Conservation (phyloP, 2,888 invertebrate genomes). For the Pyrocoelia pectoralis region DNA sequence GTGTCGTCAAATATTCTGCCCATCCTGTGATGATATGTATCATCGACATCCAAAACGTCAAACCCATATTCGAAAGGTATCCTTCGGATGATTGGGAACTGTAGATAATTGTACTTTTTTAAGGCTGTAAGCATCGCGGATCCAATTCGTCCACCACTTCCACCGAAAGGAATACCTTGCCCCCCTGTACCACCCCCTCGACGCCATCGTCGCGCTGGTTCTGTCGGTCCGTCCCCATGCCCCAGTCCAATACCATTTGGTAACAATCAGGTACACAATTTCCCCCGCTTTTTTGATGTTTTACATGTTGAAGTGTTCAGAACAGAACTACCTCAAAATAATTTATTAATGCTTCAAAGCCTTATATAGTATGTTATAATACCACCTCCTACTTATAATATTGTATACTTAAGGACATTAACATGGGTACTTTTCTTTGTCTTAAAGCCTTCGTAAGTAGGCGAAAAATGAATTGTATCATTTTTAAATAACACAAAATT, state of each 20-base stretch:
- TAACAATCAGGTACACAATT: conserved; percentile 54
- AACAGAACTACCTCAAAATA: not conserved
- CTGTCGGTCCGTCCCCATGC: conserved; percentile 61
- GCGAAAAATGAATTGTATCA: too few relatives aligned
- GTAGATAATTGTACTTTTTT: not conserved
- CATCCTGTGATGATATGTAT: conserved; percentile 93
- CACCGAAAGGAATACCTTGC: conserved; percentile 67
- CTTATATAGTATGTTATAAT: conserved; percentile 8
- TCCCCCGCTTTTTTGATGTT: conserved; percentile 21
- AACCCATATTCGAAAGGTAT: conserved; percentile 79
- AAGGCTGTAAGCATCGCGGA: conserved; percentile 45
- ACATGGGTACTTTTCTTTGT: too few relatives aligned
- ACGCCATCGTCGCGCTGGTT: conserved; percentile 65
- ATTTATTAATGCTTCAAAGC: conserved; percentile 9
- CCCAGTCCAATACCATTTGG: conserved; percentile 61
- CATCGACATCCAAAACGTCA: conserved; percentile 91
- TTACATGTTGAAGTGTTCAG: too few relatives aligned
- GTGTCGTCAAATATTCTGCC: conserved; percentile 87
- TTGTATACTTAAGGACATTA: too few relatives aligned
- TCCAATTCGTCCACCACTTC: conserved; percentile 67
- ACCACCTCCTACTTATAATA: too few relatives aligned
- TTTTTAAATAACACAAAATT: too few relatives aligned
- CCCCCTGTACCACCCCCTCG: conserved; percentile 73
- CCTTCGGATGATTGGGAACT: conserved; percentile 19
- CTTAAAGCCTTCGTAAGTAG: too few relatives aligned